Base-by-base conservation (phyloP, 2,113 vertebrate genomes). In the Psettodes erumei region DNA sequence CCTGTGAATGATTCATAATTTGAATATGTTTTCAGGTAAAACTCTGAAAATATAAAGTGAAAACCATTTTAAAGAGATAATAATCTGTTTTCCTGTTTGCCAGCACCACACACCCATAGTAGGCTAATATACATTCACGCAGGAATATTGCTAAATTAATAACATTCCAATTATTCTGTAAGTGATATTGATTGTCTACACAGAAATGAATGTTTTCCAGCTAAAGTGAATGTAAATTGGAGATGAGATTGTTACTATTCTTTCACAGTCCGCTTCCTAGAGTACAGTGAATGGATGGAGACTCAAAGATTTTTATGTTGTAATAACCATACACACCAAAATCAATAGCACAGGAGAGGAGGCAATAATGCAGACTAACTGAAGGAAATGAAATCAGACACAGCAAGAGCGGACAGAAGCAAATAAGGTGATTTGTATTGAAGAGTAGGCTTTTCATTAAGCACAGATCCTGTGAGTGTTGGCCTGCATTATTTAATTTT, bases 371-470 rank as follows among this genome's bases (percentile, higher is more conserved):
- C 82, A 93, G 90, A 82, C 69, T 95, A 91, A 87, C 79, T 95
- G 94, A 94, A 95, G 94, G 93, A 95, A 96, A 97, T 96, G 93
- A 96, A 97, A 97, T 96, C 94, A 92, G 94, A 95, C 88, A 85
- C 88, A 90, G 92, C 90, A 83, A 90, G 91, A 92, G 89, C 88
- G 88, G 90, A 75, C 77, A 79, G 82, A 88, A 84, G 80, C 89
- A 91, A 96, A 95, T 95, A 94, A 96, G 94, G 93, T 94, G 91
- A 94, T 96, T 96, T 96, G 94, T 96, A 96, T 95, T 94, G 95
- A 95, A 96, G 96, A 96, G 94, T 95, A 95, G 93, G 95, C 94
- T 96, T 97, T 97, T 97, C 94, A 97, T 97, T 96, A 96, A 95
- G 93, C 90, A 94, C 65, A 81, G 83, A 85, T 81, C 89, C 90